Percentiles rank a stretch among this genome's conserved stretches.
These are phyloP conservation scores for Siderastrea siderea DNA, from an alignment of 92 coral and sea anemone species.

Conservation along the genomic window DNA sequence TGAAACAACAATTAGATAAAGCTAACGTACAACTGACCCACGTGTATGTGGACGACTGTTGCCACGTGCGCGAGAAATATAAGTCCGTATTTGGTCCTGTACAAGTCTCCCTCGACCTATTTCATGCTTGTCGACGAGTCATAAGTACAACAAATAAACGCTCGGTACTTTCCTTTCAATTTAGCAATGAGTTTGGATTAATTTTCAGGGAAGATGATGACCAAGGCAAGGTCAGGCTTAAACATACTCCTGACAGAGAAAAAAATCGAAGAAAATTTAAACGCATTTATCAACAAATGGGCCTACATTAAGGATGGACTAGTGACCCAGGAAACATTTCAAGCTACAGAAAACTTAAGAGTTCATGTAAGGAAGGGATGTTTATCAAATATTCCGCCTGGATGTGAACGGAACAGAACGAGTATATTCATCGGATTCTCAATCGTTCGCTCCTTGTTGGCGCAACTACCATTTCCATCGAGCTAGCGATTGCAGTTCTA, in stretches of 20 bases:
- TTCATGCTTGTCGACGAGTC: slow-evolving; percentile 49
- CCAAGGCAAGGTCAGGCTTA: slow-evolving; percentile 41
- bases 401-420: slow-evolving; percentile 65
- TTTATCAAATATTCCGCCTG: slow-evolving; percentile 50
- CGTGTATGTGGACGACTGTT: slow-evolving; percentile 58
- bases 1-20: background rate
- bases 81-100: slow-evolving; percentile 26
- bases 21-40: background rate
- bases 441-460: background rate
- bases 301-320: background rate
- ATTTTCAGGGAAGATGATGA: slow-evolving; percentile 56
- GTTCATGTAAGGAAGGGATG: slow-evolving; percentile 58
- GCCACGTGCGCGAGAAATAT: slow-evolving; percentile 15
- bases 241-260: slow-evolving; percentile 36
- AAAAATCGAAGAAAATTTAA: slow-evolving; percentile 40
- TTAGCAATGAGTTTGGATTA: slow-evolving; percentile 33
- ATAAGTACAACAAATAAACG: slow-evolving; percentile 48
- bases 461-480: slow-evolving; percentile 18
- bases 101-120: slow-evolving; percentile 35
- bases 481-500: slow-evolving; percentile 28
- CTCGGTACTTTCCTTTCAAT: slow-evolving; percentile 1
- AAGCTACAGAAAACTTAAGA: slow-evolving; percentile 45
- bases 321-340: slow-evolving; percentile 27
- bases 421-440: slow-evolving; percentile 42
- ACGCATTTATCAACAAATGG: background rate